Conservation (phyloP, 1,140 invertebrate genomes). For the Drosophila arawakana region DNA sequence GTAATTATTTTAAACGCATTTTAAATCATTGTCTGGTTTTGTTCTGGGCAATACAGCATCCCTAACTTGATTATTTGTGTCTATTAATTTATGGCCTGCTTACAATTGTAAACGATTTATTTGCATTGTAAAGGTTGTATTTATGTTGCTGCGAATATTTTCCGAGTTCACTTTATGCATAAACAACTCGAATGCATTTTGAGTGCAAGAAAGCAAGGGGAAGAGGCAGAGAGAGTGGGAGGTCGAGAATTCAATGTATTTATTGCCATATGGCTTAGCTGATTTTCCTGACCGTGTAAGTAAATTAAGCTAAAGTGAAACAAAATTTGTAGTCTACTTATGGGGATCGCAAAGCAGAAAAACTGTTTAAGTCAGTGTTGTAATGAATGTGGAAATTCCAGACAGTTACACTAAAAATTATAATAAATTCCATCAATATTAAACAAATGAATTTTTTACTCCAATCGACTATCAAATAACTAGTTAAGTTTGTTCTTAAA, state of each 20-base stretch:
- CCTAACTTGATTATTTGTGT: constrained; percentile 31
- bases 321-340: constrained; percentile 10
- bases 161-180: constrained; percentile 26
- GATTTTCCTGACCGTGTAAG: background rate
- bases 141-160: constrained; percentile 63
- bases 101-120: constrained; percentile 68
- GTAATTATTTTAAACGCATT: constrained; percentile 48
- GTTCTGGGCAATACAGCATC: background rate
- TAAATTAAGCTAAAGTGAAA: background rate
- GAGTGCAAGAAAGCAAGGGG: constrained; percentile 35
- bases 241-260: background rate
- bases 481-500: background rate
- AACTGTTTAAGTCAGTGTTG: too few relatives aligned
- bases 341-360: background rate
- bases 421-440: too few relatives aligned
- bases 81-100: constrained; percentile 38
- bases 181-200: constrained; percentile 56
- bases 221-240: constrained; percentile 1
- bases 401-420: too few relatives aligned
- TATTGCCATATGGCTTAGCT: background rate
- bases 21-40: constrained; percentile 52
- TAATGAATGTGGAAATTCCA: too few relatives aligned
- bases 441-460: too few relatives aligned
- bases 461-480: too few relatives aligned
- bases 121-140: constrained; percentile 52